Evolutionary conservation across 2,113 vertebrate species (phyloP).

Genomic region (Protobothrops mucrosquamatus): DNA sequence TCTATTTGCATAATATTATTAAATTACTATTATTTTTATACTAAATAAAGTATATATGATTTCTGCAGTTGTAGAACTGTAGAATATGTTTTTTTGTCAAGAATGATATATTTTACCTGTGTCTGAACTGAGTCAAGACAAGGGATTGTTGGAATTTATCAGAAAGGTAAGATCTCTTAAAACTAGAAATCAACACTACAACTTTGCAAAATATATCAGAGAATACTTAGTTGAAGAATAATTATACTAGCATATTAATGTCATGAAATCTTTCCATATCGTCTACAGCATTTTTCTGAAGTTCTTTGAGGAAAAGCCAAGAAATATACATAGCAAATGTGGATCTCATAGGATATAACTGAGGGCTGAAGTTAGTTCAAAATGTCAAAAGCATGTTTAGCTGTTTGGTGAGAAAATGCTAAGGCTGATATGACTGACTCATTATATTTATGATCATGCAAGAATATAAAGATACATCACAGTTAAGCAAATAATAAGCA

Average conservation of each 20-base stretch:
- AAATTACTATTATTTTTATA: constrained; percentile 1
- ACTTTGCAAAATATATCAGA: constrained; percentile 65
- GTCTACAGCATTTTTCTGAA: constrained; percentile 32
- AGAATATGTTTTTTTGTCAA: constrained; percentile 35
- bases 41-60: constrained; percentile 16
- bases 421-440: neutral
- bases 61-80: constrained; percentile 17
- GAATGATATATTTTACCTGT: constrained; percentile 52
- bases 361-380: neutral
- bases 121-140: constrained; percentile 61
- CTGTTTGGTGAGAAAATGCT: neutral
- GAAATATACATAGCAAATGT: neutral
- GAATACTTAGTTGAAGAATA: constrained; percentile 63
- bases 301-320: neutral
- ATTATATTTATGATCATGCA: neutral
- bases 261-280: constrained; percentile 37
- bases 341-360: neutral
- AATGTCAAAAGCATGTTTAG: neutral
- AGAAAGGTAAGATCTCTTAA: constrained; percentile 62
- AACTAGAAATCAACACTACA: constrained; percentile 68
- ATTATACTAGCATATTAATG: constrained; percentile 51
- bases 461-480: neutral
- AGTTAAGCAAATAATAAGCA: neutral
- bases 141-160: constrained; percentile 56
- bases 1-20: constrained; percentile 49